A percentile compares a stretch with the other conserved stretches of the same genome.
Evolutionary conservation across 2,888 invertebrate species (phyloP).

Genomic region (Liposcelis brunnea): DNA sequence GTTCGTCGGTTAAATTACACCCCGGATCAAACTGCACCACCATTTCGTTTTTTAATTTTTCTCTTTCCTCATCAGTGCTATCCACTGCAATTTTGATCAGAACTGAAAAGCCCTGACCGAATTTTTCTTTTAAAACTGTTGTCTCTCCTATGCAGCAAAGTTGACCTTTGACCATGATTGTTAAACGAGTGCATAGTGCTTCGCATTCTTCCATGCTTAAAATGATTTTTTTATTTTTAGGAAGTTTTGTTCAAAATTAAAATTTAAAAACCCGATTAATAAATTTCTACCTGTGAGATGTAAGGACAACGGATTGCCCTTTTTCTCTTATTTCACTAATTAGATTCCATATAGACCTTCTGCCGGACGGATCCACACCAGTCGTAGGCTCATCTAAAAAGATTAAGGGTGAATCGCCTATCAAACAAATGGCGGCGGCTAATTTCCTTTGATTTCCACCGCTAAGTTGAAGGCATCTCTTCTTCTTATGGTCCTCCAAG

Average conservation of each 20-base stretch:
- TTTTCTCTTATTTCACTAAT: conserved; percentile 5
- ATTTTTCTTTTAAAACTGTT: conserved; percentile 50
- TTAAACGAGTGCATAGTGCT: conserved; percentile 56
- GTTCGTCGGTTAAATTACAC: conserved; percentile 49
- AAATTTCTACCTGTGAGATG: conserved; percentile 50
- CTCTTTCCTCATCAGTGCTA: conserved; percentile 19
- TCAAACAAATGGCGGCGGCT: not conserved
- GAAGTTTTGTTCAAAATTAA: no score
- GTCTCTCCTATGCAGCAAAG: conserved; percentile 56
- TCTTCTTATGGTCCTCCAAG: not conserved
- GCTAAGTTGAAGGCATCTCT: not conserved
- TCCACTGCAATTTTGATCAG: conserved; percentile 29
- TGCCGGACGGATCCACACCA: not conserved
- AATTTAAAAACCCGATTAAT: no score
- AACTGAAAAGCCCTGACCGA: conserved; percentile 49
- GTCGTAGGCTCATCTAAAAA: conserved; percentile 4
- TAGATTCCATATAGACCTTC: not conserved
- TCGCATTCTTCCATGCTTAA: conserved; percentile 78
- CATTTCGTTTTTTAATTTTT: conserved; percentile 33
- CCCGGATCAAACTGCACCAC: conserved; percentile 30
- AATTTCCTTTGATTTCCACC: conserved; percentile 4
- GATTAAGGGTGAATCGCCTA: not conserved
- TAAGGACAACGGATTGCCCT: conserved; percentile 43
- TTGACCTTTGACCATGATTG: conserved; percentile 56
- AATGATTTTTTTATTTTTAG: conserved; percentile 8